Conservation (phyloP, 2,113 vertebrate species). For the Mesocricetus auratus region DNA sequence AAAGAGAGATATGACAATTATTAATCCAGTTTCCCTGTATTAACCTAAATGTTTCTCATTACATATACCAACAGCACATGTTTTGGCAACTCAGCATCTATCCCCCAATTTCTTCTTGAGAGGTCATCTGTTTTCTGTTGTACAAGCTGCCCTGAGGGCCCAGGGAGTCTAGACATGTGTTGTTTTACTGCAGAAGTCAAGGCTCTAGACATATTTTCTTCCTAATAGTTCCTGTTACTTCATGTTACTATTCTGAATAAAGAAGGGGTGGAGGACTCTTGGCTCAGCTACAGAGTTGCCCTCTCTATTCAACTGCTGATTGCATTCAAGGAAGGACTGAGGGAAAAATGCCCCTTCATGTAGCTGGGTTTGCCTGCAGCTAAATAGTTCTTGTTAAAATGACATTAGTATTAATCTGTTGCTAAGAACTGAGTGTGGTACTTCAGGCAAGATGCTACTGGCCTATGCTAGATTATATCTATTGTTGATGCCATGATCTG, state of each 20-base stretch:
- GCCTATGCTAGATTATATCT: neutral
- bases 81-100: neutral
- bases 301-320: neutral
- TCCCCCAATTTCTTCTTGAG: neutral
- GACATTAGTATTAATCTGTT: neutral
- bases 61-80: neutral
- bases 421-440: neutral
- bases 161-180: neutral
- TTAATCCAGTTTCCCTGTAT: neutral
- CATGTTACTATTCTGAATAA: neutral
- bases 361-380: neutral
- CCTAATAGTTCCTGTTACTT: neutral
- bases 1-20: neutral
- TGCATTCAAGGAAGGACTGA: neutral
- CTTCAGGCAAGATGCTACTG: neutral
- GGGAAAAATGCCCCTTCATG: neutral
- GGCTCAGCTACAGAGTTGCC: neutral
- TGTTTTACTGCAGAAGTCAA: neutral
- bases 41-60: constrained; percentile 30
- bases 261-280: neutral
- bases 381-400: neutral
- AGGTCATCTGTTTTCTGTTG: neutral
- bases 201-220: neutral
- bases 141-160: neutral
- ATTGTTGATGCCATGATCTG: neutral